Conservation (phyloP, 2,888 invertebrate species). For the Ophion ventricosus region DNA sequence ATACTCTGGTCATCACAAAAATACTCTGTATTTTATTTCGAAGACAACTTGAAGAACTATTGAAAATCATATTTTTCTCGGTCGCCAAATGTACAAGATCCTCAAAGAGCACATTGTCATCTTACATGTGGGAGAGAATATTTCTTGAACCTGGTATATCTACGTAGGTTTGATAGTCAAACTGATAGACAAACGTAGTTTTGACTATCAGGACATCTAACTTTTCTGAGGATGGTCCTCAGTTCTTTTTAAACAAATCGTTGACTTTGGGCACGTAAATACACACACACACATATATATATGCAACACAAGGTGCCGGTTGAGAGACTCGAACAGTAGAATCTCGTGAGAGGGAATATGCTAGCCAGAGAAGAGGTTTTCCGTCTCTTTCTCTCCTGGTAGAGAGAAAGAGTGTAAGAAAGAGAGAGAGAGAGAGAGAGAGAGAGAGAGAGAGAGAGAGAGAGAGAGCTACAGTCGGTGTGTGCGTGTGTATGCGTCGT, state of each 20-base stretch:
- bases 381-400: conserved; percentile 64
- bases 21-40: background rate
- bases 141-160: background rate
- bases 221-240: background rate
- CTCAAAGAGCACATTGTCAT: too few relatives aligned
- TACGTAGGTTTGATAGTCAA: background rate
- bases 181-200: too few relatives aligned
- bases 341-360: conserved; percentile 31
- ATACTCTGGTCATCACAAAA: too few relatives aligned
- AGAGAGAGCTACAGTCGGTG: conserved; percentile 11
- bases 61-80: background rate
- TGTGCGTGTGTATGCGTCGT: conserved; percentile 42
- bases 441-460: conserved; percentile 54
- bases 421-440: conserved; percentile 35
- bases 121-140: too few relatives aligned
- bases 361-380: conserved; percentile 36
- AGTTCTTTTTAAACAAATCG: background rate
- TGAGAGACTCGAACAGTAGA: conserved; percentile 47
- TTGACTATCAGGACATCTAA: background rate
- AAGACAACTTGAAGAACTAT: background rate
- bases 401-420: conserved; percentile 50
- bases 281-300: conserved; percentile 37
- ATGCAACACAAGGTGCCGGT: conserved; percentile 49
- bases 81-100: background rate
- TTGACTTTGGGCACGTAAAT: background rate